phyloP scores from a whole-genome alignment of 1,140 invertebrate genomes.

The Aradophagus sp. region DNA sequence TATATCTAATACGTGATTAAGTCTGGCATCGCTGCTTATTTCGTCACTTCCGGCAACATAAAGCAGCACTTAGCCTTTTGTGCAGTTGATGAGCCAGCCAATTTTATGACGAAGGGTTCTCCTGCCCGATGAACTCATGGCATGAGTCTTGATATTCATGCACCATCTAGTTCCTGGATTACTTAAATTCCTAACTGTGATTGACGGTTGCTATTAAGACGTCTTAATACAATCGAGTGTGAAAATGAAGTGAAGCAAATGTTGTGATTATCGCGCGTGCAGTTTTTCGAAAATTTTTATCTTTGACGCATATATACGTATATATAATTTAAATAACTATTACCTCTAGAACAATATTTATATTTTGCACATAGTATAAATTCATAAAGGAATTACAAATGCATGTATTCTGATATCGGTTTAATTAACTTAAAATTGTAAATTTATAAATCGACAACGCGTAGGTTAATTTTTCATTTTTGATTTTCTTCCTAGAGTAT shows the following conservation, averaged over 20 bases:
- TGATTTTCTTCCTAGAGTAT: no score
- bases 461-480: no score
- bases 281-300: no score
- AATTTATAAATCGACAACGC: no score
- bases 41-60: conserved; percentile 56
- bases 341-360: no score
- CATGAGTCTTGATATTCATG: conserved; percentile 44
- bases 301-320: no score
- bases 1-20: conserved; percentile 47
- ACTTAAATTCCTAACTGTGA: conserved; percentile 53
- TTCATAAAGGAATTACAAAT: no score
- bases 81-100: conserved; percentile 48
- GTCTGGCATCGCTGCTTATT: conserved; percentile 42
- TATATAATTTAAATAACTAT: no score
- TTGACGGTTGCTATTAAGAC: conserved; percentile 47
- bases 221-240: conserved; percentile 27
- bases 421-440: no score
- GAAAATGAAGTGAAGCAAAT: conserved; percentile 12
- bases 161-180: conserved; percentile 53
- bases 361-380: no score
- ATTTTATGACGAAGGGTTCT: conserved; percentile 57
- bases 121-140: conserved; percentile 45
- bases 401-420: no score
- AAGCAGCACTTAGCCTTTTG: conserved; percentile 58
- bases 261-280: conserved; percentile 2